Evolutionary conservation across 2,113 vertebrate species (phyloP).

Genomic region (Cichladusa arquata): DNA sequence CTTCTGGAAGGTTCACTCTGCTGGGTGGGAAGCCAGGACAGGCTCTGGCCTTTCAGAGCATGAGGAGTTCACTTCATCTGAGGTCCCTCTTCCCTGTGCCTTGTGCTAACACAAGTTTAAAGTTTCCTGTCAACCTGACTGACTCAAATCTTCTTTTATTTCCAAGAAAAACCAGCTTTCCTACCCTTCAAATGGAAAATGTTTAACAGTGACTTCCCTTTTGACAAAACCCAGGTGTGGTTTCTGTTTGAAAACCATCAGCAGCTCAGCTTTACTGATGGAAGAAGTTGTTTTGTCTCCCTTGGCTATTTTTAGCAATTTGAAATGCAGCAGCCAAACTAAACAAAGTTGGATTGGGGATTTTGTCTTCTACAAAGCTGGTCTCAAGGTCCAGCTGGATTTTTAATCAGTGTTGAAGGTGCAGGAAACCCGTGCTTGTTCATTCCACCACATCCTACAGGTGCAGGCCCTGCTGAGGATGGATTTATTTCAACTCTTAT

Average conservation of each 20-base stretch:
- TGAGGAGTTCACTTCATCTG: fast-evolving
- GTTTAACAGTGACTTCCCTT: background rate
- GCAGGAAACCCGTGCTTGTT: background rate
- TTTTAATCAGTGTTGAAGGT: background rate
- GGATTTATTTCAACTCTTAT: background rate
- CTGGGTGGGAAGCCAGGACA: background rate
- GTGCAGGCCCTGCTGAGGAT: background rate
- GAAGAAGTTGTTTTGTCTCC: background rate
- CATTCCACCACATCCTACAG: background rate
- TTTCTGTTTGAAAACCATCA: background rate
- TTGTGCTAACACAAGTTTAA: fast-evolving
- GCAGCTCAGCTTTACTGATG: background rate
- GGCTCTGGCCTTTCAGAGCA: background rate
- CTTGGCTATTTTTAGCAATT: background rate
- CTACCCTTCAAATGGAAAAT: background rate
- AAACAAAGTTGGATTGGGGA: background rate
- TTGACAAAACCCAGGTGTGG: background rate
- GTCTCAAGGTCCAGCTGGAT: background rate
- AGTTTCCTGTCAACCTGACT: background rate
- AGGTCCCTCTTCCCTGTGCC: background rate
- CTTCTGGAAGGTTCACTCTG: background rate
- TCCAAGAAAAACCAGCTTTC: background rate
- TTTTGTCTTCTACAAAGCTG: background rate
- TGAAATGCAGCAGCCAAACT: background rate
- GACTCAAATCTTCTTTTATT: background rate